Conservation (phyloP, 2,113 vertebrate species). For the Oncorhynchus clarkii region DNA sequence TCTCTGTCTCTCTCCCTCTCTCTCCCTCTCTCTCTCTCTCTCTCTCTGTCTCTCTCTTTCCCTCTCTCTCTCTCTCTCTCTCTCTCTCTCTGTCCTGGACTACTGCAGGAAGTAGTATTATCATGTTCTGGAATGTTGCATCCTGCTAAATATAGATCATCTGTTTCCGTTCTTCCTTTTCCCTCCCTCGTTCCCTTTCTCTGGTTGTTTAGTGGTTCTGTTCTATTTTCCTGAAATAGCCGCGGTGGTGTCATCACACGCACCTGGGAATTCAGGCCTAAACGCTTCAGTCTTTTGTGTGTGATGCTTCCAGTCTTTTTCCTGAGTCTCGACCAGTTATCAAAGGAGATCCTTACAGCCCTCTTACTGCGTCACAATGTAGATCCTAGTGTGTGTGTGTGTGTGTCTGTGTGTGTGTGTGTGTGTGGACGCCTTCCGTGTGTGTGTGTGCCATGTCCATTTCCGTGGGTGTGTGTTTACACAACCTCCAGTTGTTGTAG, state of each 20-base stretch:
- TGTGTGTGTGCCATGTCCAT: too few species aligned
- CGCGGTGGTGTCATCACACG: conserved; percentile 51
- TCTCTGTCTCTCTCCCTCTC: too few species aligned
- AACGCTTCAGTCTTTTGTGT: conserved; percentile 12
- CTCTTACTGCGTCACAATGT: neutral
- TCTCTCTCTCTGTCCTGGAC: conserved; percentile 1
- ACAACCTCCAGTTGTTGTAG: neutral
- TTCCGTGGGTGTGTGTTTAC: neutral
- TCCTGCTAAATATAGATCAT: conserved; percentile 72
- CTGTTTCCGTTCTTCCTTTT: conserved; percentile 68
- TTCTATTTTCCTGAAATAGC: conserved; percentile 58
- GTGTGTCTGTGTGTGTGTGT: neutral
- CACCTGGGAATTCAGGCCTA: conserved; percentile 61
- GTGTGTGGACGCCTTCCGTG: too few species aligned
- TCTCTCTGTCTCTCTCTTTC: too few species aligned
- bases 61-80: too few species aligned
- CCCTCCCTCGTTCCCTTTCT: conserved; percentile 20
- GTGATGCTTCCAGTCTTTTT: neutral
- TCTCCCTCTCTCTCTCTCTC: too few species aligned
- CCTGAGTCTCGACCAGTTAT: neutral
- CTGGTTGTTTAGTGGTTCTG: conserved; percentile 10
- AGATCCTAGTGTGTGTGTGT: neutral
- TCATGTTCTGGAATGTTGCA: conserved; percentile 77
- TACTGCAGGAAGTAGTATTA: conserved; percentile 63
- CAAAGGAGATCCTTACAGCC: too few species aligned